Evolutionary conservation across 2,113 vertebrate species (phyloP), one percentile per base, ranked within the genome.

Genomic region (Eclectus roratus): DNA sequence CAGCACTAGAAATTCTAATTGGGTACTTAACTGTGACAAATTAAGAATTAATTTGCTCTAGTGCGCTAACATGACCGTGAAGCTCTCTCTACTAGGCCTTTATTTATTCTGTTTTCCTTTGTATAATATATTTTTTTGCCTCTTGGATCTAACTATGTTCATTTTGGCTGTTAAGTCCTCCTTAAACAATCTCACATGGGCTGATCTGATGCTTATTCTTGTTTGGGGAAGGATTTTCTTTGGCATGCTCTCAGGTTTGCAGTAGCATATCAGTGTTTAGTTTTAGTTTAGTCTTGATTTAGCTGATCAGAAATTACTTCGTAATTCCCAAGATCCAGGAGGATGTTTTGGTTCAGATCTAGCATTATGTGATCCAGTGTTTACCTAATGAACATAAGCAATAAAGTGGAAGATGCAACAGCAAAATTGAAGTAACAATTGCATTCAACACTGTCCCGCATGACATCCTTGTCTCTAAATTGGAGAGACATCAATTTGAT

Each of bases 21-120:
- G 47, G 17, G 28, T 31, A 37, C 41, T 80, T 83, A 90, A 85
- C 68, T 88, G 70, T 72, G 76, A 90, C 37, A 88, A 66, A 88
- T 83, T 12, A 86, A 50, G 10, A 88, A 73, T 83, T 90, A 80
- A 83, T 93, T 94, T 92, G 41, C 19, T n/a, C 31, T 91, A 71
- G 88, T 88, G 44, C 3, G 10, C n/a, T 90, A 53, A 66, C 4
- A 6, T 76, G 53, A 52, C 81, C 66, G 20, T 37, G 81, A 91
- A 85, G n/a, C 46, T 77, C 58, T 94, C 31, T 94, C 21, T 72
- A 61, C 13, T 47, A 68, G n/a, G 73, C 63, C 37, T 90, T 72
- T 90, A 55, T 93, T 94, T 95, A 85, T 76, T 88, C 53, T 91
- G 7, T 89, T 80, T 88, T 64, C 7, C 37, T 88, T 88, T 56